A percentile compares a stretch with the other conserved stretches of the same genome.
phyloP scores from a whole-genome alignment of 2,888 invertebrate genomes.

The Melangyna quadrimaculata region DNA sequence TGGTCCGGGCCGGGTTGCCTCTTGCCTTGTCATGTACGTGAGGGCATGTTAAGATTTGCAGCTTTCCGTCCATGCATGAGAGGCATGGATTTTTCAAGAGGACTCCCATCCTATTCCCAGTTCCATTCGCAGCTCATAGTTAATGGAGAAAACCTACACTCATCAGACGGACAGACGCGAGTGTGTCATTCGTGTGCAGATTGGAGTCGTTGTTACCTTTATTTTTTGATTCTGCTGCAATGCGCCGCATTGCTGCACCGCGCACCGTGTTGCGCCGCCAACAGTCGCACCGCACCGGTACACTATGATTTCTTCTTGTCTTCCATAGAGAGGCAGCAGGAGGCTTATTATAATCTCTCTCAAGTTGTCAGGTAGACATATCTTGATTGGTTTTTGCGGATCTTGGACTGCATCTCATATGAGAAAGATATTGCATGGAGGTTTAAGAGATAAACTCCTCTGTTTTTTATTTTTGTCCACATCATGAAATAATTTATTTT shows the following conservation, averaged over 20 bases:
- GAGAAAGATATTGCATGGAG: conserved; percentile 34
- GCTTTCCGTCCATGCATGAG: background rate
- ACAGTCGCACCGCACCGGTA: conserved; percentile 29
- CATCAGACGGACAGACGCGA: conserved; percentile 48
- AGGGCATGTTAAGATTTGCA: conserved; percentile 44
- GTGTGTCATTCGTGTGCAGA: conserved; percentile 69
- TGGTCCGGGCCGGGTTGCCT: conserved; percentile 26
- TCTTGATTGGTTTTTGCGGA: conserved; percentile 68
- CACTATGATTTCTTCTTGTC: conserved; percentile 66
- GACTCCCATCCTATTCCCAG: conserved; percentile 8
- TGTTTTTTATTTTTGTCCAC: background rate
- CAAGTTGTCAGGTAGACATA: conserved; percentile 68
- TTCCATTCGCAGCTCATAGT: conserved; percentile 32
- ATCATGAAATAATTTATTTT: conserved; percentile 2
- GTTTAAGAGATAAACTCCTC: conserved; percentile 14
- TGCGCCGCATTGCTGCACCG: background rate
- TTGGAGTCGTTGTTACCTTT: conserved; percentile 66
- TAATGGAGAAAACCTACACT: conserved; percentile 71
- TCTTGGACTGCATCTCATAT: conserved; percentile 44
- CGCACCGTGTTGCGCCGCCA: background rate
- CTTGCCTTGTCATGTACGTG: conserved; percentile 43
- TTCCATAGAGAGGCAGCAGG: conserved; percentile 50
- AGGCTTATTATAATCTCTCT: conserved; percentile 71
- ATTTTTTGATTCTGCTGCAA: conserved; percentile 45
- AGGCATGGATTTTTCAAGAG: conserved; percentile 40